Conservation (phyloP, 2,113 vertebrate species). For the Notarius lentiginosus region DNA sequence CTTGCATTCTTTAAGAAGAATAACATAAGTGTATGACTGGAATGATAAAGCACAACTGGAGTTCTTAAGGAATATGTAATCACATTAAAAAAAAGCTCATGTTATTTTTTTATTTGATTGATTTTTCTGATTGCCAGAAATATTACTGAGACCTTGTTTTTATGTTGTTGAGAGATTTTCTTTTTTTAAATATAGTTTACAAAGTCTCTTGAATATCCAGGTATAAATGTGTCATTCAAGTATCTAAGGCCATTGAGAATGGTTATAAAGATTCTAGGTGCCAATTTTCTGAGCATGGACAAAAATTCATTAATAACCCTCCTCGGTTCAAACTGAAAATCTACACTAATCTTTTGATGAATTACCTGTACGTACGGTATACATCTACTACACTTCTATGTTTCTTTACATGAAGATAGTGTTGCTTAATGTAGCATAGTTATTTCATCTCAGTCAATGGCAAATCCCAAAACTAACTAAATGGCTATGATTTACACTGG, state of each 20-base stretch:
- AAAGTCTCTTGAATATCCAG: slow-evolving; percentile 1
- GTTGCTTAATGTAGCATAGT: not conserved
- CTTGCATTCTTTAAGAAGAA: slow-evolving; percentile 27
- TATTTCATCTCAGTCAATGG: not conserved
- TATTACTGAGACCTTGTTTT: slow-evolving; percentile 18
- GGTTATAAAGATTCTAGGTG: slow-evolving; percentile 2
- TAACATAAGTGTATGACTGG: slow-evolving; percentile 27
- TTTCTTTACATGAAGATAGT: not conserved
- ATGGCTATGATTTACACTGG: not conserved
- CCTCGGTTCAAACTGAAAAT: not conserved
- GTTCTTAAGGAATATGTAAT: slow-evolving; percentile 36
- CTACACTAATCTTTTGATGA: not conserved
- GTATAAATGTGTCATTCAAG: slow-evolving; percentile 17
- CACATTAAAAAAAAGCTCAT: slow-evolving; percentile 38
- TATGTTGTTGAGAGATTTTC: not conserved
- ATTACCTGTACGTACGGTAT: not conserved
- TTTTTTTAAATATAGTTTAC: slow-evolving; percentile 1
- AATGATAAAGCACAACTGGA: slow-evolving; percentile 20
- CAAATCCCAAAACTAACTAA: not conserved
- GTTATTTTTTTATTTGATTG: slow-evolving; percentile 43
- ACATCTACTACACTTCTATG: not conserved
- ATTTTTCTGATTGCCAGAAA: slow-evolving; percentile 20
- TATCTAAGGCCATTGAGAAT: slow-evolving; percentile 5
- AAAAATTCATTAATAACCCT: not conserved
- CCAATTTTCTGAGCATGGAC: not conserved